Base-by-base conservation (phyloP, 2,113 vertebrate genomes). In the Eublepharis macularius region DNA sequence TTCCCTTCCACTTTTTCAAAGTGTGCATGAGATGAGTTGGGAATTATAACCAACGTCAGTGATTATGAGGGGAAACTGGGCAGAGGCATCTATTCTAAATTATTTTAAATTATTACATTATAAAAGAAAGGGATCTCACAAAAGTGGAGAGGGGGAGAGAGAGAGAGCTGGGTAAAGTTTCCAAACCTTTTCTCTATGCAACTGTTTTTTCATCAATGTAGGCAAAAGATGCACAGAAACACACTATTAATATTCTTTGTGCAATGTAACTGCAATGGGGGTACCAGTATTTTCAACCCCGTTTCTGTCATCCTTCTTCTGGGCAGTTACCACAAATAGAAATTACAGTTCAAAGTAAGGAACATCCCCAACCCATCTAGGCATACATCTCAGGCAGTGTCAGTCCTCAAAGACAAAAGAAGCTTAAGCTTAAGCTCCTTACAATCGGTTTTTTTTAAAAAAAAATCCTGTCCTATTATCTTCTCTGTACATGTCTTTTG, bases 231-330 rank as follows among this genome's bases (percentile, higher is more conserved):
- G 19, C 66, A 90, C 83, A 75, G 84, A 80, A 92, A 75, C 84
- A 89, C 82, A 68, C 41, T 87, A 60, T 86, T 93, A 83, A 84
- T 94, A 92, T 83, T 92, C 86, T 86, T 93, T 82, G 85, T 0
- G 0, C 0, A n/a, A n/a, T n/a, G n/a, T n/a, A n/a, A n/a, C n/a
- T n/a, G n/a, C n/a, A n/a, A n/a, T n/a, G n/a, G n/a, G n/a, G n/a
- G n/a, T n/a, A n/a, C n/a, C n/a, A n/a, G n/a, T n/a, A n/a, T n/a
- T n/a, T n/a, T n/a, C n/a, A n/a, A n/a, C n/a, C n/a, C n/a, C n/a
- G n/a, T n/a, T n/a, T n/a, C n/a, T n/a, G n/a, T n/a, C n/a, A n/a
- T n/a, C n/a, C n/a, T n/a, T n/a, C n/a, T n/a, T n/a, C n/a, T n/a
- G n/a, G n/a, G n/a, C n/a, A n/a, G n/a, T n/a, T n/a, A n/a, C n/a